Conservation (phyloP, 2,797 vertebrate genomes). For the Thalassophryne amazonica region DNA sequence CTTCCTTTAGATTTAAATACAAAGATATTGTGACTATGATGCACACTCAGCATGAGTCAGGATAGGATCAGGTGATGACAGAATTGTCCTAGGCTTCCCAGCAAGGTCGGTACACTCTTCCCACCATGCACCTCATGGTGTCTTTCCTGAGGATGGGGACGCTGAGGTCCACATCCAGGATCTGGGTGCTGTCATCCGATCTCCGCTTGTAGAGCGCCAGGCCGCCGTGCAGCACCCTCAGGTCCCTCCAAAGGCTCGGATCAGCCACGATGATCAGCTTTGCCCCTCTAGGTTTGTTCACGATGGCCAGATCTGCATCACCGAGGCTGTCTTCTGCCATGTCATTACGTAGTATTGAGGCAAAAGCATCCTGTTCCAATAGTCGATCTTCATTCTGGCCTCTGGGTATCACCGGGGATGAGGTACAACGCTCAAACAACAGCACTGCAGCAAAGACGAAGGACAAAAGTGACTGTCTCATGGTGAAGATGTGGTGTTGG, state of each 20-base stretch:
- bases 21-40: constrained; percentile 26
- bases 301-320: background rate
- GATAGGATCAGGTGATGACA: background rate
- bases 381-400: constrained; percentile 54
- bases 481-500: constrained; percentile 42
- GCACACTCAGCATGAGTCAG: constrained; percentile 23
- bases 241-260: constrained; percentile 59
- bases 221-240: constrained; percentile 51
- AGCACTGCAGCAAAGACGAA: constrained; percentile 59
- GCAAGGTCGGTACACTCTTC: constrained; percentile 81
- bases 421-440: constrained; percentile 46
- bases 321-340: constrained; percentile 32
- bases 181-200: constrained; percentile 50
- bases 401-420: constrained; percentile 45
- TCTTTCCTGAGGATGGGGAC: constrained; percentile 74
- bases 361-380: constrained; percentile 62
- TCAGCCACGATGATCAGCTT: constrained; percentile 68
- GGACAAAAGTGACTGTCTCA: constrained; percentile 65
- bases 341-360: constrained; percentile 50
- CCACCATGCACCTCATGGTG: constrained; percentile 84
- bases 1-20: constrained; percentile 17
- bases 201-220: constrained; percentile 53
- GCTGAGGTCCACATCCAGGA: constrained; percentile 55
- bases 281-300: constrained; percentile 23
- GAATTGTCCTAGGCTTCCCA: constrained; percentile 74